Base-by-base conservation (phyloP, 2,888 invertebrate genomes). In the Ichneumoninae sp. region DNA sequence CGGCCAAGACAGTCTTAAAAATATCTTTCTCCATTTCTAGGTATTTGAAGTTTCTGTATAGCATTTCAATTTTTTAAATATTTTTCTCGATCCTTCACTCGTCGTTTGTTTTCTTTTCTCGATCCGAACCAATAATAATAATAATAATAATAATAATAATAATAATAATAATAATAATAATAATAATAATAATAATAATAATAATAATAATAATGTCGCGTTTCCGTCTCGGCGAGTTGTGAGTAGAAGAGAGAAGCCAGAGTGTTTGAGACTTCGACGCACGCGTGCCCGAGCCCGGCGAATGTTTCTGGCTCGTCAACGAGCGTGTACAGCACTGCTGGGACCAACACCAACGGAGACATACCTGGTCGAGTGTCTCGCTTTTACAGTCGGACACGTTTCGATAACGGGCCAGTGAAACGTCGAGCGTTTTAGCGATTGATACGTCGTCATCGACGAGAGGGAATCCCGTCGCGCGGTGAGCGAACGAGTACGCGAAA, bases 351-450 rank as follows among this genome's bases (percentile, higher is more conserved):
- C 7, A 2, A 44, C 57, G 6, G 1, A 26, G 44, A 60, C 57
- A 44, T 40, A 22, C 16, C 71, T 40, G 57, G 26, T 72, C 72
- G 72, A 62, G 62, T 26, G 36, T 52, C 65, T 66, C 52, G 57
- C 13, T 3, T 81, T 81, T 78, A 81, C 74, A 78, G 65, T 69
- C 69, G 62, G 81, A 84, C 84, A 81, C 77, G 80, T 84, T 78
- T 84, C 77, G 80, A 84, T 84, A 84, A 81, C 78, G 80, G 44
- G 78, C 54, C 70, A 69, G 80, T 74, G 65, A 80, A 78, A 77
- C 57, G 77, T 65, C 69, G 47, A 78, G 65, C 69, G 44, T 80
- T 80, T 80, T 80, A 72, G 71, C 80, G 83, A 83, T 83, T 83
- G 76, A 76, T 80, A 76, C 76, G 68, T 52, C 54, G 66, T 68